Evolutionary conservation across 2,113 vertebrate species (phyloP), one percentile per base, ranked within the genome.

Genomic region (Podilymbus podiceps): DNA sequence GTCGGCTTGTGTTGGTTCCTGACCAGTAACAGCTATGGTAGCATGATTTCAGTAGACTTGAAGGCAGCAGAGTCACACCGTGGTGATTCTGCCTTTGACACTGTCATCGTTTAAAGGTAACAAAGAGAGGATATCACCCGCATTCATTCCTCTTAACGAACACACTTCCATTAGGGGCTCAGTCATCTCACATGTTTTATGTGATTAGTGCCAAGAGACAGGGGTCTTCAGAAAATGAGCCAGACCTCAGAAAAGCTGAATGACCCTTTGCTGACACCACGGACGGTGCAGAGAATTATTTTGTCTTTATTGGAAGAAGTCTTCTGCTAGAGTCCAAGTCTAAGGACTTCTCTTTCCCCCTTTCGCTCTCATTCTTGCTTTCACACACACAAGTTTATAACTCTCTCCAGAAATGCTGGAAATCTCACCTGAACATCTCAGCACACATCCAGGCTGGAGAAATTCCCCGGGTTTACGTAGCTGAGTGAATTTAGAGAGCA

Each of bases 381-480:
- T 24, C 67, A 40, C 42, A 7, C 18, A 0, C 4, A 1, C 1
- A 3, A 33, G 12, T 56, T 63, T 25, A 2, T 4, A 47, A 21
- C 2, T 0, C 2, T 3, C 23, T 6, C 59, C 72, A 59, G 76
- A 78, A 46, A 76, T 8, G 5, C 10, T 50, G 2, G 23, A 20
- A 62, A 31, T 17, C 56, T 78, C 62, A 53, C 35, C 55, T 58
- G 50, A 58, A 35, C 28, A 8, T 53, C 75, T 42, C 77, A 64
- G 44, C 38, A 4, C 18, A 14, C 17, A 28, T 62, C 63, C 33
- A 7, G 1, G 0, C 58, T 14, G 38, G 42, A 52, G 73, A 27
- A 68, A 62, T 59, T 49, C 56, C 85, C 16, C 6, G n/a, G 68
- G n/a, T 53, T 77, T 50, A 1, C 0, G 1, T 20, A 47, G 72